Base-by-base conservation (phyloP, 2,888 invertebrate species). In the Thereva nobilitata region DNA sequence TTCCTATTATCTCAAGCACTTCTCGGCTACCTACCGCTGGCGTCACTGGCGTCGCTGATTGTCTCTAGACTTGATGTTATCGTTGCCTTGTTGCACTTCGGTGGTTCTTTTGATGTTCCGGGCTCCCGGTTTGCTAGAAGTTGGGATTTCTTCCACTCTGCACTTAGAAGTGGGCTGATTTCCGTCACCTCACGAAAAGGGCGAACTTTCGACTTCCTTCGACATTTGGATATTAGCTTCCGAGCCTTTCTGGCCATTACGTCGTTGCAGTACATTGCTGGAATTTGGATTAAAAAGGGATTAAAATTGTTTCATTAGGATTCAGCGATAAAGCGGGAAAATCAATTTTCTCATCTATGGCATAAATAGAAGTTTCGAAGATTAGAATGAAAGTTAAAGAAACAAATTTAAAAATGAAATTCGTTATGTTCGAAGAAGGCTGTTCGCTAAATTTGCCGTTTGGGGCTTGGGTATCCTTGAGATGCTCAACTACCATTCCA, bases 191-290 rank as follows among this genome's bases (percentile, higher is more conserved):
- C 70, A 6, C 53, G 49, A 64, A 67, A 84, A 75, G 8, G 83
- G 82, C 10, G 83, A 77, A 9, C 86, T 77, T 82, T 87, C 87
- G 42, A 83, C 85, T 72, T 87, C 88, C 44, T 80, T 77, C 68
- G 83, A 82, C 70, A 83, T 84, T 42, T 80, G 79, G 64, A 83
- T 79, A 67, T 78, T 75, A 68, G 83, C 82, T 69, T 84, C 82
- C 0, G 84, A 79, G 70, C 84, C 83, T 72, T 82, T 84, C 10
- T 84, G 82, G 67, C 86, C 66, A 89, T 82, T 4, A 80, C 78
- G 8, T 82, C 82, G 73, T 89, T 89, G 77, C 86, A 89, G 68
- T 84, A 85, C 88, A 89, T 89, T 0, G 86, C 89, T 89, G 78
- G 53, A 83, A 84, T 61, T 64, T 52, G 49, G 40, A 37, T 53